Conservation (phyloP, 2,113 vertebrate genomes). For the Phylloscopus whistleri region DNA sequence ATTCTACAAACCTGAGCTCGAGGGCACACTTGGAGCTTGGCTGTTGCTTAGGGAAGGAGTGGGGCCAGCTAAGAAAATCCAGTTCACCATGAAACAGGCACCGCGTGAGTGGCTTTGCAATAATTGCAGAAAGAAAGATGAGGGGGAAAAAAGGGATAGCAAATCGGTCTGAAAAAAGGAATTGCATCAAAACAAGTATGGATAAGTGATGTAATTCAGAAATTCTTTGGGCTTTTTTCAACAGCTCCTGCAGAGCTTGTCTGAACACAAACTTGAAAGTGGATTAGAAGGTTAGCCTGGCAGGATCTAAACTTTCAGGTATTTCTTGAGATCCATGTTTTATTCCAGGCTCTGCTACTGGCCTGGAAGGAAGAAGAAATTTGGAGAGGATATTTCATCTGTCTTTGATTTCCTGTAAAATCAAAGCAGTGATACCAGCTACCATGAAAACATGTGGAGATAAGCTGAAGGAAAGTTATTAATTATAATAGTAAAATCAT, state of each 20-base stretch:
- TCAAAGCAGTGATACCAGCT: conserved; percentile 22
- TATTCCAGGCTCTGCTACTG: conserved; percentile 4
- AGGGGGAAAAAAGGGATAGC: neutral
- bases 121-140: neutral
- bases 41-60: neutral
- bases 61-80: neutral
- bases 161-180: neutral
- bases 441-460: conserved; percentile 13
- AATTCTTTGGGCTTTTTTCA: neutral
- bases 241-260: neutral
- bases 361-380: neutral
- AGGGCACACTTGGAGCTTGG: neutral
- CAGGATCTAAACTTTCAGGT: neutral
- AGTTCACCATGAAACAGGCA: neutral
- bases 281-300: neutral
- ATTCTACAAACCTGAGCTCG: neutral
- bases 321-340: neutral
- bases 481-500: neutral
- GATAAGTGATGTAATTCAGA: neutral
- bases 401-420: conserved; percentile 32
- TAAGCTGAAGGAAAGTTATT: conserved; percentile 11
- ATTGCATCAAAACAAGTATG: neutral
- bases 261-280: conserved; percentile 1
- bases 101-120: neutral
- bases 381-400: neutral